phyloP scores from a whole-genome alignment of 2,113 vertebrate genomes.

The Corvus moneduloides region DNA sequence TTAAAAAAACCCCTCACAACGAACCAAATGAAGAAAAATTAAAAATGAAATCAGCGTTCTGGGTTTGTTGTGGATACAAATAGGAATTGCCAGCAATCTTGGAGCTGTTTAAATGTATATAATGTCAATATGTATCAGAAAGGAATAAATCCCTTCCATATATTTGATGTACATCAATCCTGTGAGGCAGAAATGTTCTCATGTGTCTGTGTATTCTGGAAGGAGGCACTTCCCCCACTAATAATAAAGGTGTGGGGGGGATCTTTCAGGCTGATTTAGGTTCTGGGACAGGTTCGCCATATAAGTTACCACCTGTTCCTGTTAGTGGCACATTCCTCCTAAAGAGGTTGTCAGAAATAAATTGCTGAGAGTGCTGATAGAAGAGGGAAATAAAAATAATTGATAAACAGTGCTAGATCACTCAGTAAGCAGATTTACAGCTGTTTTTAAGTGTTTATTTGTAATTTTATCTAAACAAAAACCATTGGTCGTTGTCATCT shows the following conservation, averaged over 20 bases:
- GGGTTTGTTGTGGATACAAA: not conserved
- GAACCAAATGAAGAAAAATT: not conserved
- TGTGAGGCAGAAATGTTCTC: not conserved
- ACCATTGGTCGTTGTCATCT: not conserved
- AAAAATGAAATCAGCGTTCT: not conserved
- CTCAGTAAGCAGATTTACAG: not conserved
- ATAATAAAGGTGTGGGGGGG: not conserved
- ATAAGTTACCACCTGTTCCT: not conserved
- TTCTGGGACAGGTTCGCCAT: not conserved
- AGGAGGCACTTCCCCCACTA: not conserved
- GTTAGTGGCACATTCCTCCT: not conserved
- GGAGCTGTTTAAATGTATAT: not conserved
- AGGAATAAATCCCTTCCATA: not conserved
- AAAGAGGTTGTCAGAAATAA: not conserved
- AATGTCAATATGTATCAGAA: not conserved
- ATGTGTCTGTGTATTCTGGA: not conserved
- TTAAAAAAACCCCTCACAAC: not conserved
- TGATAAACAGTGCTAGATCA: not conserved
- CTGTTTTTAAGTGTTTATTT: not conserved
- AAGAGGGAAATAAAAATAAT: not conserved
- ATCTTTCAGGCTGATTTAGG: not conserved
- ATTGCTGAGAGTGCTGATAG: not conserved
- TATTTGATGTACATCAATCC: not conserved
- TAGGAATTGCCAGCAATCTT: not conserved
- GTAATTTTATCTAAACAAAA: not conserved